Evolutionary conservation across 2,797 vertebrate species (phyloP).

Genomic region (Phalloptychus januarius): DNA sequence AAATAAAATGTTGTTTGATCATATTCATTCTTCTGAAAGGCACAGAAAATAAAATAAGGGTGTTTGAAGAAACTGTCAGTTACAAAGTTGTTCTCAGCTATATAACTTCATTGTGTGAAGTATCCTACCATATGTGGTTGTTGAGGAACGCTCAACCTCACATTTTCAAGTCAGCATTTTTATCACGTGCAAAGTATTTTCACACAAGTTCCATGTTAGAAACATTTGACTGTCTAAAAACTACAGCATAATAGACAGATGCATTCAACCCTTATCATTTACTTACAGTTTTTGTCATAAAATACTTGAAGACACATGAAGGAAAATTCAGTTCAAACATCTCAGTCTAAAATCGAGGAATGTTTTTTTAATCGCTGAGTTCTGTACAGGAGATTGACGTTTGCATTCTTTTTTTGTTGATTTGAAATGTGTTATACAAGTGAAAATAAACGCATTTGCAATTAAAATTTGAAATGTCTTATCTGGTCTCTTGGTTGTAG

Average conservation of each 20-base stretch:
- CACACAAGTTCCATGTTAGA: neutral
- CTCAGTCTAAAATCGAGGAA: neutral
- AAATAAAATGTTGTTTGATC: constrained; percentile 39
- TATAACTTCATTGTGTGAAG: constrained; percentile 21
- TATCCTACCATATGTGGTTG: neutral
- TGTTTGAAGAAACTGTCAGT: constrained; percentile 45
- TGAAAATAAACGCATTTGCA: neutral
- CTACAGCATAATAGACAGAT: neutral
- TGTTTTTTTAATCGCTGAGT: neutral
- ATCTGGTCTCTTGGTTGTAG: neutral
- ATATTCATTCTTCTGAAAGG: constrained; percentile 41
- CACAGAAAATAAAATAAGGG: constrained; percentile 52
- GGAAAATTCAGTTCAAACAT: neutral
- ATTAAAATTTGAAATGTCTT: neutral
- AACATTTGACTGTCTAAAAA: neutral
- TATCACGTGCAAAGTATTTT: neutral
- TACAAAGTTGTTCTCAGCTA: constrained; percentile 33
- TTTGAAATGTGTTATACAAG: neutral
- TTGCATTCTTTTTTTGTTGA: neutral
- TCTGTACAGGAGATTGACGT: neutral
- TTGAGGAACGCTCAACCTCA: constrained; percentile 7
- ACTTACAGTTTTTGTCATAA: neutral
- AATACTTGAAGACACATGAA: neutral
- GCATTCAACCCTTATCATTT: neutral
- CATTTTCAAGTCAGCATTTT: neutral